A percentile compares a stretch with the other conserved stretches of the same genome.
phyloP scores from a whole-genome alignment of 2,797 vertebrate genomes.

The Falco berigora region DNA sequence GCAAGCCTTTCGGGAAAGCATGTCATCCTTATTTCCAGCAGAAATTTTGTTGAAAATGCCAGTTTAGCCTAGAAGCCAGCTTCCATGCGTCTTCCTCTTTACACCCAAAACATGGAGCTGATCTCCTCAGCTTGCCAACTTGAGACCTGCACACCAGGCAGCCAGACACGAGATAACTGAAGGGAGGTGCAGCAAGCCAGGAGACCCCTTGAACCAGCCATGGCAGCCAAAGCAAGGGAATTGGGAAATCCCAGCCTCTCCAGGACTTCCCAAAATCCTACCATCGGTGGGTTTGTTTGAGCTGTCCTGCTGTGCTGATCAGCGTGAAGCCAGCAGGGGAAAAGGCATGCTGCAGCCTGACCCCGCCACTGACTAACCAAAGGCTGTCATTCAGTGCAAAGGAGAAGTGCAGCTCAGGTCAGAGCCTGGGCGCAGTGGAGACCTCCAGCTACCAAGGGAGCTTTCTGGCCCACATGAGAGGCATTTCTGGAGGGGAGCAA shows the following conservation, averaged over 20 bases:
- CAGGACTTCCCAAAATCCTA: background rate
- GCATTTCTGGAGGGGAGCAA: background rate
- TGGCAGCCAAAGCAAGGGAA: background rate
- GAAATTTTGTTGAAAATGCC: background rate
- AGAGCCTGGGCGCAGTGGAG: background rate
- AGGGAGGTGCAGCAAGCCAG: accelerated
- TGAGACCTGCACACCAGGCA: background rate
- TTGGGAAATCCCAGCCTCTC: background rate
- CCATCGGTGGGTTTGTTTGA: background rate
- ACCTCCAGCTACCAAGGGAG: background rate
- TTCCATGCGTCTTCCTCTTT: background rate
- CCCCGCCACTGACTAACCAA: background rate
- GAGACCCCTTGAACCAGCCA: background rate
- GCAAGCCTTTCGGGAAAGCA: background rate
- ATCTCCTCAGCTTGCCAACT: background rate
- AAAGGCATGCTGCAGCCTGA: background rate
- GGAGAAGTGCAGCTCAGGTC: background rate
- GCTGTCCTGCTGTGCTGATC: background rate
- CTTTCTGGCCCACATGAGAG: background rate
- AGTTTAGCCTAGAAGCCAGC: background rate
- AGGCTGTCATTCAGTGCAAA: background rate
- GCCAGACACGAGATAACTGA: background rate
- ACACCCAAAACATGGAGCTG: background rate
- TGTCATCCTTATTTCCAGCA: background rate
- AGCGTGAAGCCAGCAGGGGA: background rate